Percentiles rank a stretch among this genome's conserved stretches.
phyloP scores from a whole-genome alignment of 2,888 invertebrate species.

The Dicyrtoma fusca region DNA sequence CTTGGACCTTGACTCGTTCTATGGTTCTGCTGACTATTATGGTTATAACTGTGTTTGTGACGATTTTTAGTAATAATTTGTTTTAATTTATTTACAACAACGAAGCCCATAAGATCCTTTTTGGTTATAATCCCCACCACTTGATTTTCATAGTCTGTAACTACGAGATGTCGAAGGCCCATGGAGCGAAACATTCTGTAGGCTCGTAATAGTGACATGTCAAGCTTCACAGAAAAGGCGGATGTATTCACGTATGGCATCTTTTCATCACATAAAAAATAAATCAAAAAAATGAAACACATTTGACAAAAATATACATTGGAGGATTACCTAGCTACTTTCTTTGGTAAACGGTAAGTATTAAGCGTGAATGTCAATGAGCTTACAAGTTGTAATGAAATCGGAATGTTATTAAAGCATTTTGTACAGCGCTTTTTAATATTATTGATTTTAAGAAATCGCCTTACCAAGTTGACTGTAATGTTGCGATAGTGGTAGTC shows the following conservation, averaged over 20 bases:
- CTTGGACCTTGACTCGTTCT: neutral
- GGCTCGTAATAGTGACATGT: slow-evolving; percentile 60
- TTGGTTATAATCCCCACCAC: slow-evolving; percentile 61
- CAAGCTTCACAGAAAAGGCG: slow-evolving; percentile 59
- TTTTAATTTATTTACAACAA: slow-evolving; percentile 59
- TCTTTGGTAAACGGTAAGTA: too few relatives aligned
- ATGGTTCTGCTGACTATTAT: neutral
- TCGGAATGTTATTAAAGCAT: too few relatives aligned
- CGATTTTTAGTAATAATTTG: slow-evolving; percentile 28
- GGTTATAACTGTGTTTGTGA: neutral
- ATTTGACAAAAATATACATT: too few relatives aligned
- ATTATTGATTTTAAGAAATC: too few relatives aligned
- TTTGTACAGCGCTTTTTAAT: too few relatives aligned
- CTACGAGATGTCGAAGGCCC: slow-evolving; percentile 61
- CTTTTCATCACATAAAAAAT: slow-evolving; percentile 19
- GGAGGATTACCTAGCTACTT: too few relatives aligned
- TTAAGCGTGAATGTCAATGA: too few relatives aligned
- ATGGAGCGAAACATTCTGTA: slow-evolving; percentile 61
- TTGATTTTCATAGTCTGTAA: slow-evolving; percentile 59
- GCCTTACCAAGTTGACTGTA: slow-evolving; percentile 50
- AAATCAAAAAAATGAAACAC: neutral
- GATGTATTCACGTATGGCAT: slow-evolving; percentile 60
- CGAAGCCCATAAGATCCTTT: slow-evolving; percentile 62
- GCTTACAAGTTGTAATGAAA: too few relatives aligned
- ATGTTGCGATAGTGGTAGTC: slow-evolving; percentile 43